These are phyloP conservation scores for Danionella cerebrum DNA, from an alignment of 2,113 vertebrate genomes.

Conservation along the genomic window DNA sequence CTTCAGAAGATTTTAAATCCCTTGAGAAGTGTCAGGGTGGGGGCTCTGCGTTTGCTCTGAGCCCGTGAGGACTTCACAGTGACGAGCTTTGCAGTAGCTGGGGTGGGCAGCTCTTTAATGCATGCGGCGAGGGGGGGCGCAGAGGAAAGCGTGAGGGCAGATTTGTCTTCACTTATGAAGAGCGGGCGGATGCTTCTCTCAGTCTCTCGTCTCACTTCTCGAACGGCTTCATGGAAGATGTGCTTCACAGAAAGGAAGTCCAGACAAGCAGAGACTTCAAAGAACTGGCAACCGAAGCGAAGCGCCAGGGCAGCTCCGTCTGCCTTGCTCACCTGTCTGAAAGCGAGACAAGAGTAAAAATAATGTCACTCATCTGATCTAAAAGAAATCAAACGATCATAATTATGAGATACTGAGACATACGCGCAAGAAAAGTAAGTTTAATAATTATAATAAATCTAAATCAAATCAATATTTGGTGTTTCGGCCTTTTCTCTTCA, in stretches of 20 bases:
- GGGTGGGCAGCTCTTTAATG: conserved; percentile 79
- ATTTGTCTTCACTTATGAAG: conserved; percentile 71
- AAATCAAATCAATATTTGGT: no score
- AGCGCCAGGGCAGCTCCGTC: conserved; percentile 71
- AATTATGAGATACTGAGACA: no score
- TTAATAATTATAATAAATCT: no score
- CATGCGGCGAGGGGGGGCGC: conserved; percentile 58
- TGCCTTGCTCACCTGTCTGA: conserved; percentile 76
- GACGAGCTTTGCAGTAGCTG: conserved; percentile 85
- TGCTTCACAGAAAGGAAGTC: conserved; percentile 73
- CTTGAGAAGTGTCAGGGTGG: conserved; percentile 81
- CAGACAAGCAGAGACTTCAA: conserved; percentile 80
- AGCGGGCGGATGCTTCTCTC: conserved; percentile 59
- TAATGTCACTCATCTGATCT: no score
- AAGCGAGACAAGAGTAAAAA: neutral
- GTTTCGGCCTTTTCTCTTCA: no score
- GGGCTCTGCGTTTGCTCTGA: conserved; percentile 84
- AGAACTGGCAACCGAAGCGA: conserved; percentile 71
- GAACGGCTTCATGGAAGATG: conserved; percentile 75
- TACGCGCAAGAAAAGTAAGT: no score
- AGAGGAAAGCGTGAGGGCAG: conserved; percentile 47
- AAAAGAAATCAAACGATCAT: no score
- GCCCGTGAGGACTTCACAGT: conserved; percentile 85
- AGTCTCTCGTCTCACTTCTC: conserved; percentile 63
- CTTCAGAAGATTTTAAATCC: conserved; percentile 87